Evolutionary conservation across 64 coral and sea anemone species (phyloP), one percentile per base, ranked within the genome.

Genomic region (Stichodactyla mertensii): DNA sequence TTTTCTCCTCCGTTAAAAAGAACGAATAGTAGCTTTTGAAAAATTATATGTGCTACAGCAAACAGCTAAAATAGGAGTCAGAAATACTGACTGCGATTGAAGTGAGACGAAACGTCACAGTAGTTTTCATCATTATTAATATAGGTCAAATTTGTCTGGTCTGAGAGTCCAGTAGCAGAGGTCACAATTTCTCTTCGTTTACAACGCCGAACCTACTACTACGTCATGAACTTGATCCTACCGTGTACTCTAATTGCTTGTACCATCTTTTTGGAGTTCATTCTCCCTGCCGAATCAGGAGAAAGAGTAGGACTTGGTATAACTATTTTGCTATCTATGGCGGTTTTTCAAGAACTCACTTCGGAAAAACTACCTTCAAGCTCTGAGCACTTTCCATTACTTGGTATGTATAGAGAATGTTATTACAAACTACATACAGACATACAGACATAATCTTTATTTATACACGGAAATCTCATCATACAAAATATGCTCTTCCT

Each of bases 321-420:
- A 20, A 96, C 94, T 20, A 96, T 96, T 90, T 84, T 96, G 5
- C 57, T 96, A 14, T 96, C 94, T 16, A 96, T 96, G 94, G 94
- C 94, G 16, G 94, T 96, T 10, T 96, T 96, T 74, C 94, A 96
- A 53, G 94, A 96, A 52, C 86, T 96, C 14, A 96, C 94, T 16
- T 96, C 94, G 83, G 94, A 96, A 77, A 96, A 96, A 79, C 84
- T 96, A 59, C 94, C 94, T 16, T 96, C 94, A 6, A 96, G 94
- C 85, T 96, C 94, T 20, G 94, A 96, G 53, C 94, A 96, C 60
- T 96, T 93, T 85, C 94, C 94, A 45, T 77, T 96, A 26, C 70
- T 96, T 60, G 94, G 94, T 93, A 79, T 84, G 91, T 74, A 83
- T 16, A 51, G 28, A 74, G 24, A 74, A 74, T 27, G 5, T 11